A percentile compares a stretch with the other conserved stretches of the same genome.
phyloP scores from a whole-genome alignment of 2,797 vertebrate genomes.

The Microcaecilia unicolor region DNA sequence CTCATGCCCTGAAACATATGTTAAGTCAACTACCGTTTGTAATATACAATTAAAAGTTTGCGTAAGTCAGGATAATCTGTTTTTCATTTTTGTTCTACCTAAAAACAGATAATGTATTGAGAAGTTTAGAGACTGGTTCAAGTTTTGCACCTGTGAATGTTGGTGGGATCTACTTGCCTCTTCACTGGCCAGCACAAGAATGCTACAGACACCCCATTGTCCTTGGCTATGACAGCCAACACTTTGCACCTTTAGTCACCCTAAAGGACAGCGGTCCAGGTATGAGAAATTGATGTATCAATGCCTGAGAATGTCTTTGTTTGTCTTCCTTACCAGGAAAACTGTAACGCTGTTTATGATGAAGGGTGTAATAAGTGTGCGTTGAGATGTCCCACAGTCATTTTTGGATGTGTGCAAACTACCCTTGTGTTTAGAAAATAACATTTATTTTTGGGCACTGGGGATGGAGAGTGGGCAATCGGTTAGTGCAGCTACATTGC shows the following conservation, averaged over 20 bases:
- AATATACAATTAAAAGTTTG: not conserved
- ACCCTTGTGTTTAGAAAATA: too few species aligned
- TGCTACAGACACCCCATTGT: slow-evolving; percentile 94
- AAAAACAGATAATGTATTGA: slow-evolving; percentile 82
- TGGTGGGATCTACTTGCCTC: slow-evolving; percentile 88
- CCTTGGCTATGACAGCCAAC: slow-evolving; percentile 91
- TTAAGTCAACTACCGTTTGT: not conserved
- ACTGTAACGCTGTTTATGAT: too few species aligned
- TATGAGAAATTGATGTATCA: slow-evolving; percentile 36
- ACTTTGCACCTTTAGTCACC: slow-evolving; percentile 93
- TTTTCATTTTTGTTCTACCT: too few species aligned
- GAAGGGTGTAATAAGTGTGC: too few species aligned
- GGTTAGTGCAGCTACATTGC: too few species aligned
- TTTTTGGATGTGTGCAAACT: too few species aligned
- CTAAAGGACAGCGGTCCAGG: slow-evolving; percentile 93
- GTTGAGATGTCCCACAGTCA: too few species aligned
- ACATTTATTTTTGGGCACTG: too few species aligned
- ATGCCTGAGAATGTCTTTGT: too few species aligned
- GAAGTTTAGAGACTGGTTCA: slow-evolving; percentile 92
- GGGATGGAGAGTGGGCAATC: too few species aligned
- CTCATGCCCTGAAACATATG: not conserved
- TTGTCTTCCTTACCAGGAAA: too few species aligned
- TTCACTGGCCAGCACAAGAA: slow-evolving; percentile 83
- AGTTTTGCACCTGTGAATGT: slow-evolving; percentile 92
- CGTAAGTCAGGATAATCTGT: slow-evolving; percentile 2